These are phyloP conservation scores for Micropoecilia bifurca DNA, from an alignment of 2,797 vertebrate genomes.

Conservation along the genomic window DNA sequence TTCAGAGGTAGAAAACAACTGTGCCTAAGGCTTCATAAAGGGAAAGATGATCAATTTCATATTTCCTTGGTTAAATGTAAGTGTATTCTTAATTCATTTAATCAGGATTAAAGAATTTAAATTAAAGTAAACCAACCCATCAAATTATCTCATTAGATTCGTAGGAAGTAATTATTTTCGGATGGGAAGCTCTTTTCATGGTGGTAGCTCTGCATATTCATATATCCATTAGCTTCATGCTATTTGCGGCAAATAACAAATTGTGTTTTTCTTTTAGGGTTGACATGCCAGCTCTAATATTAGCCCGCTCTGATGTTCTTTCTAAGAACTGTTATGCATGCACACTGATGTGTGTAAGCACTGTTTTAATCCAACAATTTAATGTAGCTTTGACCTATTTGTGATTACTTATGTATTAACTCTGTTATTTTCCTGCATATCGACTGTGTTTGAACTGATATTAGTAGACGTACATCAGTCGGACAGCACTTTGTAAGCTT, in stretches of 20 bases:
- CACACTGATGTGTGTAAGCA: background rate
- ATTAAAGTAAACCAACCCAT: conserved; percentile 56
- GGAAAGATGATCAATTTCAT: conserved; percentile 32
- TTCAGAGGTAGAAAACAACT: conserved; percentile 62
- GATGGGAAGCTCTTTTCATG: conserved; percentile 18
- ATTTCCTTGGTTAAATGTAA: conserved; percentile 53
- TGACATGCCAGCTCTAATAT: background rate
- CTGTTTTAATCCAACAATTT: background rate
- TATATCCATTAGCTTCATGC: conserved; percentile 1
- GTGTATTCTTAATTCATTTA: conserved; percentile 55
- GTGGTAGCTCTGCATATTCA: background rate
- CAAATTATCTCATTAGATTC: conserved; percentile 59
- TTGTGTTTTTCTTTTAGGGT: background rate
- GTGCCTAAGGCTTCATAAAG: conserved; percentile 50
- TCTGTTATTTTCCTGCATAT: background rate
- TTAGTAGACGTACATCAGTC: background rate
- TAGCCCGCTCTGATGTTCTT: background rate
- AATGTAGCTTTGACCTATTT: background rate
- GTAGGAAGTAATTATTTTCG: conserved; percentile 46
- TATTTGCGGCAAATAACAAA: background rate
- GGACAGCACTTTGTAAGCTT: background rate
- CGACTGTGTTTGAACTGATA: background rate
- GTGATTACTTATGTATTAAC: background rate
- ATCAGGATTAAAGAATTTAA: conserved; percentile 57
- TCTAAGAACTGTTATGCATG: background rate